Percentiles rank a stretch among this genome's conserved stretches.
Evolutionary conservation across 1,140 invertebrate genomes (phyloP).

Genomic region (Drosophila navojoa): DNA sequence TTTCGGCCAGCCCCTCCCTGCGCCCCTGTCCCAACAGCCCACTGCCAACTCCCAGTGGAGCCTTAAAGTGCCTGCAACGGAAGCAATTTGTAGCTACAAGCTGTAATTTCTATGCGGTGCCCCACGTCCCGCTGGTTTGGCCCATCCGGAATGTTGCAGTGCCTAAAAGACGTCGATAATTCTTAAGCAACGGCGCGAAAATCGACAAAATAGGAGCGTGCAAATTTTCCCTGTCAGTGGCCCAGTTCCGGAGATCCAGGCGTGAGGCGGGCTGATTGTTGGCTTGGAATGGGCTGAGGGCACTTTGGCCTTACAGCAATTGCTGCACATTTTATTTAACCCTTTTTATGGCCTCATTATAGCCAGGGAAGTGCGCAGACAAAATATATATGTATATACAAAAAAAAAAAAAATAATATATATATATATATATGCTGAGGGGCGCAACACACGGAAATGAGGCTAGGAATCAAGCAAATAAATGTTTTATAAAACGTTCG

Average conservation of each 20-base stretch:
- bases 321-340: conserved; percentile 82
- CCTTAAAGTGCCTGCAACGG: conserved; percentile 75
- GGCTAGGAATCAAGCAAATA: conserved; percentile 82
- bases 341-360: conserved; percentile 82
- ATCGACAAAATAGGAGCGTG: conserved; percentile 58
- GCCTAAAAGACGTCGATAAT: conserved; percentile 78
- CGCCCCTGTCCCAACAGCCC: neutral
- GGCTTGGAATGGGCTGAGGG: neutral
- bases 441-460: conserved; percentile 74
- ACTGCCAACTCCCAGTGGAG: conserved; percentile 15
- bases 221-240: conserved; percentile 75
- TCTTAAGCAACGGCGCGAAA: conserved; percentile 75
- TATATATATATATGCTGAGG: neutral
- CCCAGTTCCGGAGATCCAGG: neutral
- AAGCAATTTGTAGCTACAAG: conserved; percentile 83
- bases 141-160: neutral
- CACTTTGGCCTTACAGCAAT: conserved; percentile 65
- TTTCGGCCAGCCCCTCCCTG: conserved; percentile 45
- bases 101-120: conserved; percentile 68
- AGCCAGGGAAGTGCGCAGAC: conserved; percentile 37
- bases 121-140: neutral
- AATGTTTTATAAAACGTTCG: conserved; percentile 82
- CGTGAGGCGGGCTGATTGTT: neutral
- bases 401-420: neutral
- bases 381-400: neutral